These are phyloP conservation scores for Syrrhaptes paradoxus DNA, from an alignment of 2,113 vertebrate genomes.

Conservation along the genomic window DNA sequence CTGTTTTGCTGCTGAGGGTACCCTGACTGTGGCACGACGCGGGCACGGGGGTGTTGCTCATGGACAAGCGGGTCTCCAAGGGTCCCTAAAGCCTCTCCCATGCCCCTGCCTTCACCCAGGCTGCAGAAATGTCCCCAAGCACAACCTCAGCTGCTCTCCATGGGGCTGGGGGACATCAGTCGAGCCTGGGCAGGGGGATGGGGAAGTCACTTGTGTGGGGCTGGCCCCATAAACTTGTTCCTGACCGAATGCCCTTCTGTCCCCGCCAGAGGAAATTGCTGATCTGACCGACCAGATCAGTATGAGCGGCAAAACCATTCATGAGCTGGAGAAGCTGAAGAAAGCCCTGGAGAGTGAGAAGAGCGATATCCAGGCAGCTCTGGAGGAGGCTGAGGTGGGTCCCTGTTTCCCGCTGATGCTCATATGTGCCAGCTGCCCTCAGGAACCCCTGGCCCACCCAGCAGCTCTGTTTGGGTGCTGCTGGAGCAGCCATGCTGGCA, in stretches of 20 bases:
- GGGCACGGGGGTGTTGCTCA: neutral
- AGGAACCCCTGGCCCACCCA: neutral
- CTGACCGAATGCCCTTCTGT: neutral
- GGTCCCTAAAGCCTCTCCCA: neutral
- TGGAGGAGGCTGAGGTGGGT: slow-evolving; percentile 92
- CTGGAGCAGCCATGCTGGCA: neutral
- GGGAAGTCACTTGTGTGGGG: rapidly evolving
- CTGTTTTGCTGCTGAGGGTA: rapidly evolving
- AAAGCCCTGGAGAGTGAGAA: slow-evolving; percentile 90
- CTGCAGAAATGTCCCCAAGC: neutral
- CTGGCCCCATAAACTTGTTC: neutral
- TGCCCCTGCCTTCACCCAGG: neutral
- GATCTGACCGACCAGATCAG: slow-evolving; percentile 92
- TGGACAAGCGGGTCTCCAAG: neutral
- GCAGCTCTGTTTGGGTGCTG: neutral
- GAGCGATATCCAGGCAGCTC: slow-evolving; percentile 88
- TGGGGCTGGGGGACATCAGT: neutral
- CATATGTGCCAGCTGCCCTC: neutral
- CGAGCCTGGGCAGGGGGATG: neutral
- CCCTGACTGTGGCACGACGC: neutral
- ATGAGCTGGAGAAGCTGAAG: slow-evolving; percentile 94
- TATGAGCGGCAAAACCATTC: slow-evolving; percentile 87
- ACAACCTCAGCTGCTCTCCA: neutral
- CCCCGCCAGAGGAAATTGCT: slow-evolving; percentile 86
- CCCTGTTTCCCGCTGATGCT: neutral